A percentile compares a stretch with the other conserved stretches of the same genome.
These are phyloP conservation scores for Polyergus mexicanus DNA, from an alignment of 1,140 invertebrate species.

Conservation along the genomic window DNA sequence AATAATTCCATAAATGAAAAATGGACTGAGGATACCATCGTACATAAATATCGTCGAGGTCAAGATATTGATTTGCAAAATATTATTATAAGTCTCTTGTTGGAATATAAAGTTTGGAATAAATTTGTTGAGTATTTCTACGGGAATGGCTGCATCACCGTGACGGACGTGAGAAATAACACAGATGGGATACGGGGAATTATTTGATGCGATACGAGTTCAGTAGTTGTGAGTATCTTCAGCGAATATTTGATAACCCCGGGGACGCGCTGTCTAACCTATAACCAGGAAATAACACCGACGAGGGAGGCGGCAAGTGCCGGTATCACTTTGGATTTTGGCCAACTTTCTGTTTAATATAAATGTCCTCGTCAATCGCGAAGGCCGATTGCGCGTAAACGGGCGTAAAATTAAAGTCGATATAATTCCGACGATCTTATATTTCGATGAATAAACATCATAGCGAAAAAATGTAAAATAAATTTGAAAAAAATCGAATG, in stretches of 20 bases:
- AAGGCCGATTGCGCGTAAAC: conserved; percentile 12
- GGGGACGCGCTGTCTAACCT: conserved; percentile 54
- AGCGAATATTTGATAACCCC: conserved; percentile 57
- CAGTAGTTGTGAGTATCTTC: conserved; percentile 57
- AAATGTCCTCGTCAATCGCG: conserved; percentile 43
- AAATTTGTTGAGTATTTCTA: conserved; percentile 36
- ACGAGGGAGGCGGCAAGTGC: conserved; percentile 22
- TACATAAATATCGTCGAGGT: conserved; percentile 14
- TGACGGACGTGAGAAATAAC: conserved; percentile 58
- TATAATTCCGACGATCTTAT: not conserved
- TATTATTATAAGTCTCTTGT: not conserved
- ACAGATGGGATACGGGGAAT: conserved; percentile 41
- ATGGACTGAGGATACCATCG: too few species aligned
- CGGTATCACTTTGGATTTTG: conserved; percentile 51
- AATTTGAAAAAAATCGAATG: too few species aligned
- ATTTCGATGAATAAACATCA: not conserved
- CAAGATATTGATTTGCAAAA: conserved; percentile 11
- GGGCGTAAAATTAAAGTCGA: not conserved
- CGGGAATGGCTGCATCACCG: not conserved
- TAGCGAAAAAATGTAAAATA: not conserved
- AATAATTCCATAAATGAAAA: not conserved
- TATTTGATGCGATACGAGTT: conserved; percentile 56
- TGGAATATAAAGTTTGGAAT: conserved; percentile 28
- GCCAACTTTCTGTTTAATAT: conserved; percentile 37
- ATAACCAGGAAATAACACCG: conserved; percentile 49